A percentile compares a stretch with the other conserved stretches of the same genome.
Conservation (phyloP, 2,797 vertebrate genomes). For the Pipistrellus kuhlii region DNA sequence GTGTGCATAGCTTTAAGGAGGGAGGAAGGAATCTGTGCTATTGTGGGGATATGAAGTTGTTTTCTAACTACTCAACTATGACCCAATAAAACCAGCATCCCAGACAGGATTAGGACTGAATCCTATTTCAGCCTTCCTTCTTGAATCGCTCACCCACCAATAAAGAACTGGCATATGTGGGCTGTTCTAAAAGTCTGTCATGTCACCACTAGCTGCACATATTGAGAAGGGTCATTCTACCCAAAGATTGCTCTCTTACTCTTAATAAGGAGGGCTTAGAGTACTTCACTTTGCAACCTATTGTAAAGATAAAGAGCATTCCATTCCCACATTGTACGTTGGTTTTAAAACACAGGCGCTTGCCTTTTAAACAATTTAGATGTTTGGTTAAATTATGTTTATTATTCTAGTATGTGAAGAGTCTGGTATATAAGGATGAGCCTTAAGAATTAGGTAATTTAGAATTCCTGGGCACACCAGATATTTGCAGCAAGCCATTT, state of each 20-base stretch:
- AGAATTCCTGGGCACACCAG: slow-evolving; percentile 38
- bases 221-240: background rate
- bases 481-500: slow-evolving; percentile 55
- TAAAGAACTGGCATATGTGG: background rate
- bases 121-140: slow-evolving; percentile 13
- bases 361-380: background rate
- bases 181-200: background rate
- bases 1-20: background rate
- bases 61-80: background rate
- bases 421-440: slow-evolving; percentile 24
- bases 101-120: background rate
- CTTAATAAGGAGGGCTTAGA: background rate
- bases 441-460: slow-evolving; percentile 57
- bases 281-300: background rate
- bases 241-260: background rate
- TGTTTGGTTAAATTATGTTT: slow-evolving; percentile 10
- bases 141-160: background rate
- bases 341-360: background rate
- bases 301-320: background rate
- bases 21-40: background rate
- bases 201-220: background rate
- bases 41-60: background rate
- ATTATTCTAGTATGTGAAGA: slow-evolving; percentile 3
- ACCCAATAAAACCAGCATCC: background rate
- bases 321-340: background rate